phyloP scores from a whole-genome alignment of 2,888 invertebrate genomes.

The Tetragonula carbonaria region DNA sequence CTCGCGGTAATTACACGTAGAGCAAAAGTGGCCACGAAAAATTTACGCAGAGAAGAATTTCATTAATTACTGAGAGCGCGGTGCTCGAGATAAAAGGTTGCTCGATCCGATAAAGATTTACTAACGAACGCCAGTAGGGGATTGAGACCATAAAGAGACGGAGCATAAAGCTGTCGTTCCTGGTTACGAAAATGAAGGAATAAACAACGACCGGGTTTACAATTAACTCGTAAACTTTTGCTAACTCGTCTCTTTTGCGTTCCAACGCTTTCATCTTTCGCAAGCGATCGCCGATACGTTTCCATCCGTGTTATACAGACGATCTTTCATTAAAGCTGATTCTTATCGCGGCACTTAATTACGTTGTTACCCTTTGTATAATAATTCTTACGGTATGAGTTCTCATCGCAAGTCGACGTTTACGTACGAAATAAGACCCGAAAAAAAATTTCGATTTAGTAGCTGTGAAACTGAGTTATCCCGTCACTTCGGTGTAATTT shows the following conservation, averaged over 20 bases:
- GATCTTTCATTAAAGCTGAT: slow-evolving; percentile 21
- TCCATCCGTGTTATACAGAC: background rate
- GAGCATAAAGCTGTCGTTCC: slow-evolving; percentile 32
- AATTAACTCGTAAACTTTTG: slow-evolving; percentile 7
- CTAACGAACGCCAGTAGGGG: background rate
- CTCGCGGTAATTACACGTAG: background rate
- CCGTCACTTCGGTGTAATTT: background rate
- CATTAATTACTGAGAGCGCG: slow-evolving; percentile 23
- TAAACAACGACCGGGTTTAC: background rate
- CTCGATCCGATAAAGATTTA: background rate
- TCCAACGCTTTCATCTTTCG: background rate
- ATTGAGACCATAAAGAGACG: background rate
- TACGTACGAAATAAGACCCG: background rate
- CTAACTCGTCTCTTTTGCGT: too few species aligned
- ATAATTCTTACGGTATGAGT: background rate
- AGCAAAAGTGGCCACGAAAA: background rate
- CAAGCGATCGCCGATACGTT: background rate
- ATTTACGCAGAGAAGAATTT: background rate
- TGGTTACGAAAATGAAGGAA: slow-evolving; percentile 20
- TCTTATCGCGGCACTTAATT: slow-evolving; percentile 8
- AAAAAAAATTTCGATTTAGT: background rate
- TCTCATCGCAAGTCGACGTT: background rate
- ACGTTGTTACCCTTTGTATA: background rate
- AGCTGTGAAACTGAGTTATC: background rate
- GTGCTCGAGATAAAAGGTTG: background rate